A percentile compares a stretch with the other conserved stretches of the same genome.
phyloP scores from a whole-genome alignment of 2,797 vertebrate species.

The Coluber constrictor region DNA sequence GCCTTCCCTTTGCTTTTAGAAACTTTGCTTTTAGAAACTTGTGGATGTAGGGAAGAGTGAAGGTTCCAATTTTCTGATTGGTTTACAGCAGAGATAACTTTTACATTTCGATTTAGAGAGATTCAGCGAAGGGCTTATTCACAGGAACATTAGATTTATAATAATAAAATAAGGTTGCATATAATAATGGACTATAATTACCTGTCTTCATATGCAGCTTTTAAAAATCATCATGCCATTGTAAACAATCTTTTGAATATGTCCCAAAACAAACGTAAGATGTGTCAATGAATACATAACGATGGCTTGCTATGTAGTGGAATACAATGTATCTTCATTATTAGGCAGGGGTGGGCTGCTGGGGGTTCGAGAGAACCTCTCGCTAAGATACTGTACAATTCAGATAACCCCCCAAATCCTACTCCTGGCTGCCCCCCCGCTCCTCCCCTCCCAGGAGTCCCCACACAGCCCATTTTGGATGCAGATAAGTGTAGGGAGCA shows the following conservation, averaged over 20 bases:
- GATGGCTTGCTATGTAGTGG: not conserved
- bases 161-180: not conserved
- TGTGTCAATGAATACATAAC: not conserved
- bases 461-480: too few relatives aligned
- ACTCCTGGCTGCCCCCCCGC: too few relatives aligned
- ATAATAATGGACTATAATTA: not conserved
- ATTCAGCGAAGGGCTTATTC: not conserved
- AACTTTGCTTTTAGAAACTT: not conserved
- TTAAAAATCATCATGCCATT: not conserved
- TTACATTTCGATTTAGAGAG: not conserved
- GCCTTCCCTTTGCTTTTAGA: not conserved
- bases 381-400: too few relatives aligned
- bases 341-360: not conserved
- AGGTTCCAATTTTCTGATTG: not conserved
- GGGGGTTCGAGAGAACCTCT: too few relatives aligned
- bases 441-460: too few relatives aligned
- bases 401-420: too few relatives aligned
- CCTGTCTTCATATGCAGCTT: not conserved
- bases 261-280: not conserved
- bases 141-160: not conserved
- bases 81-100: constrained; percentile 5
- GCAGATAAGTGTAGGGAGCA: too few relatives aligned
- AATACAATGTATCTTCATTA: not conserved
- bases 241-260: not conserved
- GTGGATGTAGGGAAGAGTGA: not conserved